Base-by-base conservation (phyloP, 1,140 invertebrate genomes). In the Holotrichia oblita region DNA sequence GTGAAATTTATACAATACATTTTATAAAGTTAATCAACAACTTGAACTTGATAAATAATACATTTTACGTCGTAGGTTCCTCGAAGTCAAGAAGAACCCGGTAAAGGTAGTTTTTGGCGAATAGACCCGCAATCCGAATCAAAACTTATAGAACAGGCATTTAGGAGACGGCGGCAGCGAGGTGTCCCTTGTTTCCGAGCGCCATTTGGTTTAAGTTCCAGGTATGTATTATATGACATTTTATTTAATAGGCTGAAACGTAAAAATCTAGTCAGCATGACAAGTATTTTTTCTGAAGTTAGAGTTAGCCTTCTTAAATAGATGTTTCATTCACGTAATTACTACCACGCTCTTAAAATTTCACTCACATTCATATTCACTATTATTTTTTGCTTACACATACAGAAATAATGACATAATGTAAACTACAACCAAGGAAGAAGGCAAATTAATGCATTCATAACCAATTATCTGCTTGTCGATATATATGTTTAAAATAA, bases 101-200 rank as follows among this genome's bases (percentile, higher is more conserved):
- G 98, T 22, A 98, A 98, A 88, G 98, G 98, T 61, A 98, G 96
- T 42, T 99, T 99, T 88, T 99, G 98, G 98, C 92, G 97, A 83
- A 99, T 99, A 87, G 98, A 99, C 90, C 96, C 97, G 55, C 94
- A 95, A 83, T 97, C 96, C 72, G 98, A 99, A 87, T 91, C 92
- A 22, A 99, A 99, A 89, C 90, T 99, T 74, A 98, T 98, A 82
- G 97, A 98, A 88, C 97, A 99, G 86, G 97, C 97, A 61, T 99
- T 99, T 89, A 92, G 97, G 77, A 91, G 96, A 85, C 88, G 98
- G 78, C 90, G 98, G 76, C 96, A 97, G 83, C 89, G 96, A 64
- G 97, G 97, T 48, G 97, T 98, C 79, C 94, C 95, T 74, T 98
- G 97, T 88, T 98, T 98, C 87, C 90, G 96, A 78, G 93, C 96